Percentiles rank a stretch among this genome's conserved stretches.
Evolutionary conservation across 2,113 vertebrate species (phyloP).

Genomic region (Hoplias malabaricus): DNA sequence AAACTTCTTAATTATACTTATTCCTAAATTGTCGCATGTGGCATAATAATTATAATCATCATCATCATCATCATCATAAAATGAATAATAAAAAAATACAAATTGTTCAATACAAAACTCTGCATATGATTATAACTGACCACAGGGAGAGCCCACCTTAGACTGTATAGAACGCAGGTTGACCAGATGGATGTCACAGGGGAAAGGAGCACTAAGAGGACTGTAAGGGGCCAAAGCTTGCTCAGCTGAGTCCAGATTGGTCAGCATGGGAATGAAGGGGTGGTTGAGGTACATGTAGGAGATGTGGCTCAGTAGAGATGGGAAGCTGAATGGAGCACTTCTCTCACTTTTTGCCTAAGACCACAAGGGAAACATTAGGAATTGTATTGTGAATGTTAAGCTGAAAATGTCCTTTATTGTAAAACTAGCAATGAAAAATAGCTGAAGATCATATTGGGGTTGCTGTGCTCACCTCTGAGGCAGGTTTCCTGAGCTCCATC

Average conservation of each 20-base stretch:
- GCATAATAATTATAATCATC: too few species aligned
- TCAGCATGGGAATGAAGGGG: slow-evolving; percentile 79
- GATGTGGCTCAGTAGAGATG: slow-evolving; percentile 86
- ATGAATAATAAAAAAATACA: too few species aligned
- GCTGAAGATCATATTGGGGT: background rate
- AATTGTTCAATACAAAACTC: too few species aligned
- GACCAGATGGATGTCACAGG: slow-evolving; percentile 87
- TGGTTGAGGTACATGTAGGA: slow-evolving; percentile 82
- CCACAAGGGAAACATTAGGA: background rate
- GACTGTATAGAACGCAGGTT: slow-evolving; percentile 86
- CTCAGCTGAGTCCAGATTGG: slow-evolving; percentile 46
- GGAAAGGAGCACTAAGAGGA: slow-evolving; percentile 78
- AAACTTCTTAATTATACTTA: too few species aligned
- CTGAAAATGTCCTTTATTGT: background rate
- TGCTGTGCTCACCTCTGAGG: slow-evolving; percentile 66
- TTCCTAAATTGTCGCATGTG: too few species aligned
- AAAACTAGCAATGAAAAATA: background rate
- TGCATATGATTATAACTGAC: background rate
- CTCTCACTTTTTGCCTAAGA: slow-evolving; percentile 71
- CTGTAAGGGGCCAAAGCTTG: slow-evolving; percentile 71
- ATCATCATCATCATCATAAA: too few species aligned
- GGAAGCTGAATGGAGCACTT: slow-evolving; percentile 74
- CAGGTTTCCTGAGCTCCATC: slow-evolving; percentile 75
- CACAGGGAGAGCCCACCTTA: slow-evolving; percentile 71
- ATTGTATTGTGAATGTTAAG: background rate